These are phyloP conservation scores for Phengaris arion DNA, from an alignment of 2,888 invertebrate species.

Conservation along the genomic window DNA sequence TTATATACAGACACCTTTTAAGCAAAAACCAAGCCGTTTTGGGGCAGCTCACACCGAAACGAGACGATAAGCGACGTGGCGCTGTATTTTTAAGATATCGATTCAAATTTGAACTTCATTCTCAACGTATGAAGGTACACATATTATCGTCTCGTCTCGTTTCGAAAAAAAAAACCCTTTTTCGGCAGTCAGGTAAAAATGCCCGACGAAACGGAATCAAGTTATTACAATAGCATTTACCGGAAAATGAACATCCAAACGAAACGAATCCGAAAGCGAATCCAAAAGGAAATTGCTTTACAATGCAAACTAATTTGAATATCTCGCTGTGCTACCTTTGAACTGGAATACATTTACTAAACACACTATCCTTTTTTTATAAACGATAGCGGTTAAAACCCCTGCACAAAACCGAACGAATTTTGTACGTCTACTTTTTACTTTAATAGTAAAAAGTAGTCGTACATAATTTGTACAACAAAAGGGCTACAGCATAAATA, in stretches of 20 bases:
- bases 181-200: not conserved
- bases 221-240: constrained; percentile 8
- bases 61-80: too few relatives aligned
- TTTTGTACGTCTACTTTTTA: too few relatives aligned
- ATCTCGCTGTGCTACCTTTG: not conserved
- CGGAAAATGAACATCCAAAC: not conserved
- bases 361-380: not conserved
- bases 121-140: too few relatives aligned
- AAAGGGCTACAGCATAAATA: too few relatives aligned
- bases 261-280: constrained; percentile 9
- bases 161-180: not conserved
- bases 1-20: too few relatives aligned
- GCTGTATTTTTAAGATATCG: too few relatives aligned
- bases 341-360: not conserved
- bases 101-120: too few relatives aligned
- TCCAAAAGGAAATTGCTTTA: constrained; percentile 28
- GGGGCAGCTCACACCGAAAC: too few relatives aligned
- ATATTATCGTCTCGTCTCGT: too few relatives aligned
- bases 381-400: not conserved
- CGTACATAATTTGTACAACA: too few relatives aligned
- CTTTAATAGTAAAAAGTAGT: too few relatives aligned
- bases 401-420: not conserved
- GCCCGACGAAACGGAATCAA: not conserved
- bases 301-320: constrained; percentile 31
- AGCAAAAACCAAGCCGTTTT: too few relatives aligned